These are phyloP conservation scores for Cavia porcellus DNA, from an alignment of 2,113 vertebrate genomes.

Conservation along the genomic window DNA sequence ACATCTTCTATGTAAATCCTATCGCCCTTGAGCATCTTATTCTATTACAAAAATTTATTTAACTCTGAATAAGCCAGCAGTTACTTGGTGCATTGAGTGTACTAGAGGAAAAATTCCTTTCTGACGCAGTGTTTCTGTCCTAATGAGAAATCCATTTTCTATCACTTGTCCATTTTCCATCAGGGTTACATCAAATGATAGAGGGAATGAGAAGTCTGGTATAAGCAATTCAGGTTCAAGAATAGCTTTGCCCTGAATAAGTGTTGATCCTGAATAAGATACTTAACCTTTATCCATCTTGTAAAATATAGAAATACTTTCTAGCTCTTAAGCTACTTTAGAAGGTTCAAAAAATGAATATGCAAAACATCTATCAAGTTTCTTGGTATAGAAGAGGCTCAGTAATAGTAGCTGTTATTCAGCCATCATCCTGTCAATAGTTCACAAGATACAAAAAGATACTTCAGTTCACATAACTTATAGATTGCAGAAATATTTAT, in stretches of 20 bases:
- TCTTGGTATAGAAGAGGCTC: background rate
- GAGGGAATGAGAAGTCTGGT: background rate
- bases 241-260: background rate
- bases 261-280: constrained; percentile 6
- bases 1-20: constrained; percentile 69
- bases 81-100: background rate
- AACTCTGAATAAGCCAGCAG: constrained; percentile 55
- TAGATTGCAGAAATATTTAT: background rate
- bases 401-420: background rate
- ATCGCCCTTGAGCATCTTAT: constrained; percentile 71
- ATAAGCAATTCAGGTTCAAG: background rate
- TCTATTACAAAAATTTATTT: constrained; percentile 81
- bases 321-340: background rate
- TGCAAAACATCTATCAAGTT: background rate
- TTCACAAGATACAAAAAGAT: background rate
- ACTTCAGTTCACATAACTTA: background rate
- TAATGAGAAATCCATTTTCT: background rate
- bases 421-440: background rate
- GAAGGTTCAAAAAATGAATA: constrained; percentile 23
- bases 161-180: background rate
- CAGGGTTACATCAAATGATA: background rate
- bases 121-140: background rate
- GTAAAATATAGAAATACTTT: background rate
- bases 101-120: background rate
- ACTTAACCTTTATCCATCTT: background rate